phyloP scores from a whole-genome alignment of 1,140 invertebrate species.

The Teleogryllus occipitalis region DNA sequence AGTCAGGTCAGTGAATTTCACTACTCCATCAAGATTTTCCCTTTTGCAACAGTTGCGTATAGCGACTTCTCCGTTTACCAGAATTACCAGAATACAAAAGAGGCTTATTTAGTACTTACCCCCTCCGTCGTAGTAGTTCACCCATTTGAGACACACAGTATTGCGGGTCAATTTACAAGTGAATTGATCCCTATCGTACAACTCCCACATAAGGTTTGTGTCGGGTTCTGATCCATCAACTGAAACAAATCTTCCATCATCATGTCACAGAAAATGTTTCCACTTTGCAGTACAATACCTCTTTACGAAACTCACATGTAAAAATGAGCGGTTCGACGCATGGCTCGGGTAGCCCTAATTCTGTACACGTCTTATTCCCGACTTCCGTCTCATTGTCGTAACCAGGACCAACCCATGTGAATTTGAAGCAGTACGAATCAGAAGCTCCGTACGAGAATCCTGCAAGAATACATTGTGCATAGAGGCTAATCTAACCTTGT shows the following conservation, averaged over 20 bases:
- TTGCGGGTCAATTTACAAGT: neutral
- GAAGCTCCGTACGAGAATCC: neutral
- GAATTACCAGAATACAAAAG: too few relatives aligned
- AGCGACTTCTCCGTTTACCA: too few relatives aligned
- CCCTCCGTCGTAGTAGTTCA: neutral
- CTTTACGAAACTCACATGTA: neutral
- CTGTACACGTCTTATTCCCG: neutral
- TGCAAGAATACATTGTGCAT: neutral
- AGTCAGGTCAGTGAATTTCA: too few relatives aligned
- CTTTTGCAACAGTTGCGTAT: too few relatives aligned
- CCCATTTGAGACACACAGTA: neutral
- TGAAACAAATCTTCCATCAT: neutral
- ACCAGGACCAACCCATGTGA: conserved; percentile 13
- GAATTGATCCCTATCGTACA: neutral
- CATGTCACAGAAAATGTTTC: neutral
- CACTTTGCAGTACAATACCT: neutral
- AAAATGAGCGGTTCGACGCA: neutral
- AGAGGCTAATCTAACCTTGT: neutral
- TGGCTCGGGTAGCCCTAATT: neutral
- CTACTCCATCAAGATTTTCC: too few relatives aligned
- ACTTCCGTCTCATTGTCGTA: neutral
- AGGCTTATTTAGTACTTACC: conserved; percentile 3
- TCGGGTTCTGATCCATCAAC: neutral
- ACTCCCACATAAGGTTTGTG: neutral
- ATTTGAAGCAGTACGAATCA: conserved; percentile 9